Base-by-base conservation (phyloP, 2,113 vertebrate genomes). In the Hemichromis elongatus region DNA sequence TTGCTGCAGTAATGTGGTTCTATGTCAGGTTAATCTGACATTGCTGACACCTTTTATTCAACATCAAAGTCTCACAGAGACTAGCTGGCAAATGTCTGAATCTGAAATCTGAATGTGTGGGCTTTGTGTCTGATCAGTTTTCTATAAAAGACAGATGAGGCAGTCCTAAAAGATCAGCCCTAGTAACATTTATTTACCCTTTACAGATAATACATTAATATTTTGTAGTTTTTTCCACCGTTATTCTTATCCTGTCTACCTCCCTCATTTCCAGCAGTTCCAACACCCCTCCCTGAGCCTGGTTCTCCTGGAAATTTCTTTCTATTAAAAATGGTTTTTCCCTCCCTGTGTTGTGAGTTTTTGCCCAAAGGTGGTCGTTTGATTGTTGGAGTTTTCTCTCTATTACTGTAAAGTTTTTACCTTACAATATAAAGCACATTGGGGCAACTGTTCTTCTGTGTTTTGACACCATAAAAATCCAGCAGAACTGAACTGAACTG, bases 11-110 rank as follows among this genome's bases (percentile, higher is more conserved):
- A 19, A 37, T 13, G 6, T 21, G 33, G 33, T 66, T 40, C 9
- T 7, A 40, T 19, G 4, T 37, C 6, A 13, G 61, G 4, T 21
- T 66, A 12, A 35, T 12, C 9, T 37, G 10, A 37, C 35, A 63
- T 19, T 3, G 1, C 30, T 35, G 30, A 35, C 57, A 66, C 1
- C 3, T 37, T 63, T 7, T 37, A 0, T 63, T 37, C 19, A 0
- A 63, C 33, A 37, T 61, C 1, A 0, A 63, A 63, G 59, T n/a
- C 19, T 7, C 33, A 37, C 33, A 37, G 19, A 40, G 57, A 30
- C n/a, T n/a, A n/a, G n/a, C n/a, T n/a, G n/a, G n/a, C n/a, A 14
- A 40, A 40, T 0, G 12, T 66, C 19, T 14, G n/a, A 68, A 68
- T 42, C 61, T 63, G 28, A 61, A 63, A 24, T 55, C 21, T 56